phyloP scores from a whole-genome alignment of 2,797 vertebrate genomes.

The Gambusia yucatana region DNA sequence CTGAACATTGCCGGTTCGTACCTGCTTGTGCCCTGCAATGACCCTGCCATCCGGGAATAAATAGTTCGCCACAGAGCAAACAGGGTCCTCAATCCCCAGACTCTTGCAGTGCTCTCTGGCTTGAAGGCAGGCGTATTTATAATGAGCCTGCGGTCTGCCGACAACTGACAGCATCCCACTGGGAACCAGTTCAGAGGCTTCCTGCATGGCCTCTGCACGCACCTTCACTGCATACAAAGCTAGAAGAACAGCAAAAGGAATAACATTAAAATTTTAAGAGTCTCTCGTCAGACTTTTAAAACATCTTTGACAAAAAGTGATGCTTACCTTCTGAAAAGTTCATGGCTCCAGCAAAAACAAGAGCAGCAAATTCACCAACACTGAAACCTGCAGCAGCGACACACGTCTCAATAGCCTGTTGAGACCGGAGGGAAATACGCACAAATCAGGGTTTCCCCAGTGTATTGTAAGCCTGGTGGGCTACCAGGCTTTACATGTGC shows the following conservation, averaged over 20 bases:
- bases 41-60: constrained; percentile 93
- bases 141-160: constrained; percentile 83
- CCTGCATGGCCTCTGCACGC: constrained; percentile 95
- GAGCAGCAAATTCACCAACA: constrained; percentile 93
- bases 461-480: too few relatives aligned
- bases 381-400: constrained; percentile 94
- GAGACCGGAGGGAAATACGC: neutral
- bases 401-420: constrained; percentile 89
- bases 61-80: constrained; percentile 91
- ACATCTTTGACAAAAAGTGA: neutral
- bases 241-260: constrained; percentile 46
- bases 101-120: constrained; percentile 88
- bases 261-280: neutral
- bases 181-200: constrained; percentile 84
- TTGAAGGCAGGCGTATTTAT: constrained; percentile 85
- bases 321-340: constrained; percentile 89
- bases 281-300: neutral
- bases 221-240: constrained; percentile 92
- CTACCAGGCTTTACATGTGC: too few relatives aligned
- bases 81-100: constrained; percentile 83
- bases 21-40: constrained; percentile 92
- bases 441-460: neutral
- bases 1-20: constrained; percentile 40
- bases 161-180: constrained; percentile 94
- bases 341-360: constrained; percentile 93